Conservation (phyloP, 2,113 vertebrate species). For the Elephantulus edwardii region DNA sequence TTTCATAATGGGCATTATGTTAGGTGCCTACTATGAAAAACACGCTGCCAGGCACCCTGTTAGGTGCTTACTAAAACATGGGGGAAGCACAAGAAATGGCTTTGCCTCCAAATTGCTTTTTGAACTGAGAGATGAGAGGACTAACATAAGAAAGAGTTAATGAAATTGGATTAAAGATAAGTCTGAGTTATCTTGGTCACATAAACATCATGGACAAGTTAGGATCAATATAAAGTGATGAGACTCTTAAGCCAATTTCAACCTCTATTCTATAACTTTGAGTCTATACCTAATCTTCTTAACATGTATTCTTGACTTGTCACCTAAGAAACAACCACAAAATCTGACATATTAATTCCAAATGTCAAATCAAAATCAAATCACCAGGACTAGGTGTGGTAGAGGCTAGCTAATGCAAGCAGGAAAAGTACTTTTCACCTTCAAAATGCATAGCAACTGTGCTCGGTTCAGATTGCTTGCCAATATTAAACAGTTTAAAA, state of each 20-base stretch:
- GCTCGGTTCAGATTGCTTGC: background rate
- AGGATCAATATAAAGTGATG: background rate
- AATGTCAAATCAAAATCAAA: slow-evolving; percentile 63
- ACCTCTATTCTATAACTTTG: background rate
- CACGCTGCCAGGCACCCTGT: background rate
- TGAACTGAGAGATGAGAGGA: background rate
- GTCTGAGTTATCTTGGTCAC: background rate
- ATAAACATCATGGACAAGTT: slow-evolving; percentile 23
- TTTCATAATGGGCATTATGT: background rate
- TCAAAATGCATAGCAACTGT: background rate
- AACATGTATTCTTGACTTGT: slow-evolving; percentile 40
- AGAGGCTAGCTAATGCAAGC: background rate
- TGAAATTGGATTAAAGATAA: background rate
- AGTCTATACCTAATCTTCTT: slow-evolving; percentile 21
- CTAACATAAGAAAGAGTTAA: background rate
- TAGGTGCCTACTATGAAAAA: too few species aligned
- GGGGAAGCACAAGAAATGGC: background rate
- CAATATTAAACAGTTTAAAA: background rate
- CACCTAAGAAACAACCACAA: background rate
- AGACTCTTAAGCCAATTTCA: slow-evolving; percentile 14
- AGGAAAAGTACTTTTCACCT: background rate
- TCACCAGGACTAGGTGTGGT: background rate
- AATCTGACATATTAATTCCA: slow-evolving; percentile 44
- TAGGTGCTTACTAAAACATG: background rate
- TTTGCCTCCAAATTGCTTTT: background rate